Evolutionary conservation across 1,140 invertebrate genomes (phyloP).

Genomic region (Drosophila virilis): DNA sequence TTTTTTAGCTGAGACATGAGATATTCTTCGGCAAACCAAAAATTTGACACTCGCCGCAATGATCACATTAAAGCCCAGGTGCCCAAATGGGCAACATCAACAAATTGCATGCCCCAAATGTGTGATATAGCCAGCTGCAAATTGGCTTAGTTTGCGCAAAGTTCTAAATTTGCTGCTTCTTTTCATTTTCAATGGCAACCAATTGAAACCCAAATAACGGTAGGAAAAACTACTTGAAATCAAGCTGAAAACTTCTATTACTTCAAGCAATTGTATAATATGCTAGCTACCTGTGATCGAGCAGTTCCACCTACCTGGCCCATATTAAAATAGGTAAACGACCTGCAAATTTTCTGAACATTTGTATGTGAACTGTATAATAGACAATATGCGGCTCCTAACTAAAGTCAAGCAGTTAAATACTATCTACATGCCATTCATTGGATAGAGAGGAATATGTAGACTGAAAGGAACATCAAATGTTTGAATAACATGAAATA

Average conservation of each 20-base stretch:
- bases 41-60: conserved; percentile 34
- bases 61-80: conserved; percentile 22
- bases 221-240: neutral
- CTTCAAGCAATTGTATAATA: no score
- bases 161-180: neutral
- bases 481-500: conserved; percentile 65
- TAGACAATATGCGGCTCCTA: no score
- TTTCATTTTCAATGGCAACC: conserved; percentile 29
- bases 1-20: conserved; percentile 19
- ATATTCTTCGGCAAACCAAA: conserved; percentile 5
- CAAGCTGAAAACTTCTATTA: neutral
- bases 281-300: no score
- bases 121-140: conserved; percentile 38
- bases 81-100: conserved; percentile 25
- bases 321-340: no score
- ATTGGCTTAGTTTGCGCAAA: conserved; percentile 46
- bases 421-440: no score
- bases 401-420: no score
- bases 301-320: no score
- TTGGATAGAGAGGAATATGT: no score
- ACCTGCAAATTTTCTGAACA: neutral
- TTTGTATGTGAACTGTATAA: neutral
- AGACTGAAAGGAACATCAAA: conserved; percentile 41
- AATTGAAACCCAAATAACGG: conserved; percentile 2
- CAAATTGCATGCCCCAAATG: conserved; percentile 49